These are phyloP conservation scores for Lasioglossum marginatum DNA, from an alignment of 2,888 invertebrate genomes.

Conservation along the genomic window DNA sequence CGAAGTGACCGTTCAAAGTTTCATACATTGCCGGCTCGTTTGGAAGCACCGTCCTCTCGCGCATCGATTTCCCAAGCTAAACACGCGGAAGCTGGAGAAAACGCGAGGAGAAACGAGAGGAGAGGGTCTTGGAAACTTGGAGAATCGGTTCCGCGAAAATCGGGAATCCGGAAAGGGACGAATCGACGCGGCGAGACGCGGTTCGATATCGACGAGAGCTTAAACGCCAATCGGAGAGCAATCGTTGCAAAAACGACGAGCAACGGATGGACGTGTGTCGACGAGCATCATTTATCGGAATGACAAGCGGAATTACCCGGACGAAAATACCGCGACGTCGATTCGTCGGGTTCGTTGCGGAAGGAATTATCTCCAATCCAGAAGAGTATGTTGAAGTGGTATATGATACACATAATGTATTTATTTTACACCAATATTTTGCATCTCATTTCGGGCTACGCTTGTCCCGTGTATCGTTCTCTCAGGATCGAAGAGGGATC, in stretches of 20 bases:
- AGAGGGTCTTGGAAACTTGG: background rate
- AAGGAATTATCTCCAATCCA: background rate
- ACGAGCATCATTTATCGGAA: conserved; percentile 52
- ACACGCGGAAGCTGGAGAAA: background rate
- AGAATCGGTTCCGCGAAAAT: background rate
- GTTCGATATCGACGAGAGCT: background rate
- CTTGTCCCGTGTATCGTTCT: no score
- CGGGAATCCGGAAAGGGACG: background rate
- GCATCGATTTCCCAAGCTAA: conserved; percentile 18
- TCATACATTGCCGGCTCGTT: background rate
- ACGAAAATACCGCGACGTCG: conserved; percentile 12
- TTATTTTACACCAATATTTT: no score
- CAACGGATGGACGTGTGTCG: background rate
- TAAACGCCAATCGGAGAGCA: background rate
- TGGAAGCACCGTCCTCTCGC: background rate
- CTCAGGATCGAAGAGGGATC: background rate
- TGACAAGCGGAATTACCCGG: conserved; percentile 9
- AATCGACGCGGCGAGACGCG: background rate
- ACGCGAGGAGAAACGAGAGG: background rate
- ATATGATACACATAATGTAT: no score
- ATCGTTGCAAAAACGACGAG: conserved; percentile 3
- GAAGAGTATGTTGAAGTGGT: background rate
- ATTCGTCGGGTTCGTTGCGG: background rate
- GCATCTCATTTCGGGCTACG: no score
- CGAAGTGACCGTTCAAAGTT: background rate